Percentiles rank a stretch among this genome's conserved stretches.
Conservation (phyloP, 2,797 vertebrate genomes). For the Coregonus ussuriensis region DNA sequence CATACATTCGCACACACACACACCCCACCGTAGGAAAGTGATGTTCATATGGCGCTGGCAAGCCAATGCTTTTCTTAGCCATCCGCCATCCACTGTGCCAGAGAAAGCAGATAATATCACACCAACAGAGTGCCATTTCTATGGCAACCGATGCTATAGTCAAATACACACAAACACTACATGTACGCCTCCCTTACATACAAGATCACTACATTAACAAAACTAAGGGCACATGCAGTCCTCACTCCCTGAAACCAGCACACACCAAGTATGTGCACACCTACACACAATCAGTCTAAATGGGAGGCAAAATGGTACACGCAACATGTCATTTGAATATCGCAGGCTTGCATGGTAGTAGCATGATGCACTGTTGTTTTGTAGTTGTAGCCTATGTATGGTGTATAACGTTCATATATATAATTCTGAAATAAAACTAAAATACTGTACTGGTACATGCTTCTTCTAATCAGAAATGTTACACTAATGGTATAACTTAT, state of each 20-base stretch:
- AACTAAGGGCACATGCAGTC: neutral
- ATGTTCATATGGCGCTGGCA: conserved; percentile 7
- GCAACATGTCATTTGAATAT: too few species aligned
- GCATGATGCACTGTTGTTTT: too few species aligned
- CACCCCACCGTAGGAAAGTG: neutral
- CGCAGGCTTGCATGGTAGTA: too few species aligned
- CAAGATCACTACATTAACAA: neutral
- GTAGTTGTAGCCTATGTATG: too few species aligned
- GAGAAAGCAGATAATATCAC: conserved; percentile 45
- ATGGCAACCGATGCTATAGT: conserved; percentile 74
- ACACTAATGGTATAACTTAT: too few species aligned
- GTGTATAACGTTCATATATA: too few species aligned
- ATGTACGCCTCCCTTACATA: neutral
- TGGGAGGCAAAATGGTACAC: too few species aligned
- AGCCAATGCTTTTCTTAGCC: conserved; percentile 18
- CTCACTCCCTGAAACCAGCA: neutral
- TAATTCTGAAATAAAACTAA: too few species aligned
- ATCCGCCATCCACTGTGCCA: conserved; percentile 11
- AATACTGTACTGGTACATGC: too few species aligned
- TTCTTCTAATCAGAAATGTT: too few species aligned
- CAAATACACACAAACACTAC: conserved; percentile 24
- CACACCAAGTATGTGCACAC: neutral
- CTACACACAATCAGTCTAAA: neutral
- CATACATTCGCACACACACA: too few species aligned
- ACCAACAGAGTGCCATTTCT: conserved; percentile 63